Evolutionary conservation across 2,888 invertebrate genomes (phyloP), one percentile per base, ranked within the genome.

Genomic region (Cephonodes hylas): DNA sequence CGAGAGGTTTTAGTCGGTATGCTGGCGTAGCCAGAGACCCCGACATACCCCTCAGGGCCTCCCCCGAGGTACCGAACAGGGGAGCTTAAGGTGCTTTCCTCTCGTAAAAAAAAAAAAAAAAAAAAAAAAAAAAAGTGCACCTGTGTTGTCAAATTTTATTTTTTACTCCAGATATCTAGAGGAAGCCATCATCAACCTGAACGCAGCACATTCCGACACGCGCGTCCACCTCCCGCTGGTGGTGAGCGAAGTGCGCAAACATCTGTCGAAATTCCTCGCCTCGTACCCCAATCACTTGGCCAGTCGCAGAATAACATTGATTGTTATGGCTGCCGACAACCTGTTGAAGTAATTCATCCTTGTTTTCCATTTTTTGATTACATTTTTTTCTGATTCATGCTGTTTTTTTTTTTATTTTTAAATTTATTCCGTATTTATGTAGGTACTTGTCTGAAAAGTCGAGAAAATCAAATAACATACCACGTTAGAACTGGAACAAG

Each of bases 101-200:
- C n/a, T n/a, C n/a, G n/a, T n/a, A n/a, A n/a, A n/a, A n/a, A n/a
- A n/a, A n/a, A n/a, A n/a, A n/a, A n/a, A n/a, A n/a, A n/a, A n/a
- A n/a, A n/a, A n/a, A n/a, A n/a, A n/a, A n/a, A n/a, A n/a, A n/a
- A n/a, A n/a, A n/a, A n/a, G n/a, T n/a, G n/a, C n/a, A n/a, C n/a
- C n/a, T n/a, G n/a, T n/a, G n/a, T n/a, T n/a, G n/a, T n/a, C n/a
- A n/a, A n/a, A n/a, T n/a, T n/a, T n/a, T n/a, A n/a, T n/a, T 60
- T 61, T 61, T 25, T 31, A 60, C 68, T 89, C 7, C 86, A 98
- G 98, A 80, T 98, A 96, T 89, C 90, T 98, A 62, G 96, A 97
- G 78, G 97, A 97, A 77, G 96, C 97, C 0, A 93, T 98, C 67
- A 93, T 97, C 79, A 96, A 95, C 79, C 89, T 98, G 67, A 96